These are phyloP conservation scores for Epizoanthus scotinus DNA, from an alignment of 92 coral and sea anemone species.

Conservation along the genomic window DNA sequence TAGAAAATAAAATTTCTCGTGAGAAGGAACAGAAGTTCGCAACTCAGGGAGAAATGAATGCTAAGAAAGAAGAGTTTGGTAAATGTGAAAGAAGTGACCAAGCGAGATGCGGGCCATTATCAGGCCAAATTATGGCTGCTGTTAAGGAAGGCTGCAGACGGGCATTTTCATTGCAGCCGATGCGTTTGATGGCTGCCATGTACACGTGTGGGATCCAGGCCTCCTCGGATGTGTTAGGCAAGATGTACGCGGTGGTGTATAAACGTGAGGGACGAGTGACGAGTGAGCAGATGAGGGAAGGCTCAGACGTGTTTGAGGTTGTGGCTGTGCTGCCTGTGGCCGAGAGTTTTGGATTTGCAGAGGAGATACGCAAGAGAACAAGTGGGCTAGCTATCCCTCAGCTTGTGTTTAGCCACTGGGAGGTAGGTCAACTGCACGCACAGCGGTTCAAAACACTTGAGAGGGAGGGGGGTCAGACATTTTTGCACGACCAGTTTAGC, in stretches of 20 bases:
- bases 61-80: background rate
- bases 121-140: conserved; percentile 98
- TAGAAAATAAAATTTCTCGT: background rate
- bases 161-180: conserved; percentile 88
- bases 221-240: conserved; percentile 93
- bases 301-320: conserved; percentile 96
- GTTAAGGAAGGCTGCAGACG: conserved; percentile 99
- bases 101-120: conserved; percentile 74
- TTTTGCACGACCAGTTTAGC: too few relatives aligned
- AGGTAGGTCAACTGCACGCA: conserved; percentile 56
- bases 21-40: background rate
- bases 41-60: background rate
- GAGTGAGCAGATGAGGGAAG: conserved; percentile 95
- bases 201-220: conserved; percentile 98
- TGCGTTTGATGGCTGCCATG: conserved; percentile 99
- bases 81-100: conserved; percentile 13
- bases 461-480: too few relatives aligned
- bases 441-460: too few relatives aligned
- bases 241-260: conserved; percentile 95
- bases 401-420: conserved; percentile 98
- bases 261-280: conserved; percentile 96
- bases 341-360: conserved; percentile 97
- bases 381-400: conserved; percentile 97
- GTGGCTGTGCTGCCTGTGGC: conserved; percentile 98
- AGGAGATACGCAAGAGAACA: conserved; percentile 92